Percentiles rank a stretch among this genome's conserved stretches.
Conservation (phyloP, 2,888 invertebrate species). For the Parochlus steinenii region DNA sequence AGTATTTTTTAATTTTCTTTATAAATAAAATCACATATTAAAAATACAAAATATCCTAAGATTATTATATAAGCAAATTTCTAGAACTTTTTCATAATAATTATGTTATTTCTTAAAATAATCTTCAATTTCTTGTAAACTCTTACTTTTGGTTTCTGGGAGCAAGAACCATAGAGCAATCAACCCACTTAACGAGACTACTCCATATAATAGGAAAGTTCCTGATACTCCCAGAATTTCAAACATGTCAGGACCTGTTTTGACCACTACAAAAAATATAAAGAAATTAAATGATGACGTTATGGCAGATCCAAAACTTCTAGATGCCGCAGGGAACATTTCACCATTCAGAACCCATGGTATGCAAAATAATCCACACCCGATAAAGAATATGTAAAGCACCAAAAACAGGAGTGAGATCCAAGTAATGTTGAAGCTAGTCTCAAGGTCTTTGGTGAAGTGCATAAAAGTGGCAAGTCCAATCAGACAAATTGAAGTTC, state of each 20-base stretch:
- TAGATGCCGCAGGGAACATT: slow-evolving; percentile 37
- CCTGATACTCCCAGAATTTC: slow-evolving; percentile 33
- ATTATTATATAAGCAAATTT: no score
- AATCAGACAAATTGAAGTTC: slow-evolving; percentile 38
- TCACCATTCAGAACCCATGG: slow-evolving; percentile 55
- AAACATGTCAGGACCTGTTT: slow-evolving; percentile 42
- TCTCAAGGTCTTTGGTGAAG: slow-evolving; percentile 23
- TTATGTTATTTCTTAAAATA: no score
- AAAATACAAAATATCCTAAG: no score
- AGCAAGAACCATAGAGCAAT: slow-evolving; percentile 35
- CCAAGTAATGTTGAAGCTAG: slow-evolving; percentile 32
- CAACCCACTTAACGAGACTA: slow-evolving; percentile 36
- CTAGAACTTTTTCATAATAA: no score
- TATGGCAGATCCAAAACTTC: slow-evolving; percentile 43
- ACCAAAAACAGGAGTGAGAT: slow-evolving; percentile 35
- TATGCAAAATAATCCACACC: slow-evolving; percentile 41
- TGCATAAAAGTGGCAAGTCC: slow-evolving; percentile 33
- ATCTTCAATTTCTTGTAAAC: slow-evolving; percentile 44
- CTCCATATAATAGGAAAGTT: slow-evolving; percentile 40
- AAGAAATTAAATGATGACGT: slow-evolving; percentile 39
- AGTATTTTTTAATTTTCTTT: no score
- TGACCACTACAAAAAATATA: slow-evolving; percentile 42
- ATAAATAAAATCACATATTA: no score
- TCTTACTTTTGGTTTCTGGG: slow-evolving; percentile 47
- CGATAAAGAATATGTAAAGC: slow-evolving; percentile 40